Evolutionary conservation across 1,140 invertebrate genomes (phyloP), one percentile per base, ranked within the genome.

Genomic region (Hylaeus anthracinus): DNA sequence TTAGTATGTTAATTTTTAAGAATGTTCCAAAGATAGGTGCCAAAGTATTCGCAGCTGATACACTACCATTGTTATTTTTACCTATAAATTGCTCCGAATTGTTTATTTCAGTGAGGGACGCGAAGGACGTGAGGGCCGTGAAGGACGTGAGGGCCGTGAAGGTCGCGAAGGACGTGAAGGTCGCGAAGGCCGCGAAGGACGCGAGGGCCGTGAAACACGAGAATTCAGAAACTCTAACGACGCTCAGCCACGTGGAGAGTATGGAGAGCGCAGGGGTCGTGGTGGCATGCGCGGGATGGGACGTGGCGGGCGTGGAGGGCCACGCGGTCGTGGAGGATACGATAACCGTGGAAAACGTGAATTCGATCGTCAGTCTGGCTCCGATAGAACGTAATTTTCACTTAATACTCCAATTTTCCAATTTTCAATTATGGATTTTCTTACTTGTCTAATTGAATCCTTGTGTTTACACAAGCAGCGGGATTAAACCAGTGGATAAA

Each of bases 311-410:
- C 92, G 94, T 82, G 90, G 89, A 63, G 93, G 90, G 8, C 92
- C 93, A 80, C 92, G 93, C 75, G 94, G 91, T 82, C 90, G 94
- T 66, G 91, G 93, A 15, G 90, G 91, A 73, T 96, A 96, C 89
- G 96, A 96, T 84, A 95, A 96, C 84, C 95, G 97, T 84, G 96
- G 96, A 60, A 98, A 98, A 93, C 95, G 98, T 56, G 98, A 99
- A 94, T 99, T 97, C 93, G 98, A 99, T 93, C 95, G 98, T 82
- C 97, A 98, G 92, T 98, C 98, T 90, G 98, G 98, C 84, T 98
- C 97, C 73, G 98, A 99, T 91, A 98, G 97, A 95, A 98, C 97
- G 96, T 97, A 94, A 93, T 94, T 94, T 87, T n/a, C 15, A 48
- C 43, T 53, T 65, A 37, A 51, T 84, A 26, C 55, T n/a, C 2